Base-by-base conservation (phyloP, 2,888 invertebrate genomes). In the Oscheius sp. region DNA sequence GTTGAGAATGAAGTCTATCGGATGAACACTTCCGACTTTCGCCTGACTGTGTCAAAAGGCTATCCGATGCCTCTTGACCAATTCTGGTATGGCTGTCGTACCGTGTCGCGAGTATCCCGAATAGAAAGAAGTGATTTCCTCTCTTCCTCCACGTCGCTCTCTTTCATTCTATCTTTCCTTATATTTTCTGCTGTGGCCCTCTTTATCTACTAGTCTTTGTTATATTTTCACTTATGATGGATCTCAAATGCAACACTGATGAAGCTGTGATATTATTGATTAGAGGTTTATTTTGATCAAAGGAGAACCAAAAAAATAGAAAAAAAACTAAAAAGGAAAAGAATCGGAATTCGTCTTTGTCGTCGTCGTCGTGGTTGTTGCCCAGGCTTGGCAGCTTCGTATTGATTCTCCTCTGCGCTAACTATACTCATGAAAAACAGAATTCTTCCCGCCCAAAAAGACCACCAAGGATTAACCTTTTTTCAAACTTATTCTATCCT, bases 1-100 rank as follows among this genome's bases (percentile, higher is more conserved):
- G 18, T 25, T 12, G 55, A 58, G 16, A 16, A 52, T 12, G 27
- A 55, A 25, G 66, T 72, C 58, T 72, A 72, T 46, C 41, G 58
- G 2, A 72, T 72, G 72, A 72, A 72, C 21, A 46, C 72, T 0
- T 41, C 66, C 9, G 72, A 66, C 35, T 58, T 27, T 12, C 72
- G 56, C 0, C 58, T 66, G 1, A 21, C 53, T 16, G 29, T 72
- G 13, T 21, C 64, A 13, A 55, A 23, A 21, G 72, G 41, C 43
- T 72, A 64, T 27, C 72, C 72, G 13, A 16, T 43, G 29, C 25
- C 53, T 7, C 29, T 64, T 25, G 16, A 16, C 5, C 46, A 64
- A 2, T 66, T 72, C 27, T 71, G 55, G 55, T 12, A 56, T 25
- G 9, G n/a, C 49, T 25, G 25, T 27, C 18, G 41, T 41, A 7